These are phyloP conservation scores for Carettochelys insculpta DNA, from an alignment of 2,113 vertebrate genomes.

Conservation along the genomic window DNA sequence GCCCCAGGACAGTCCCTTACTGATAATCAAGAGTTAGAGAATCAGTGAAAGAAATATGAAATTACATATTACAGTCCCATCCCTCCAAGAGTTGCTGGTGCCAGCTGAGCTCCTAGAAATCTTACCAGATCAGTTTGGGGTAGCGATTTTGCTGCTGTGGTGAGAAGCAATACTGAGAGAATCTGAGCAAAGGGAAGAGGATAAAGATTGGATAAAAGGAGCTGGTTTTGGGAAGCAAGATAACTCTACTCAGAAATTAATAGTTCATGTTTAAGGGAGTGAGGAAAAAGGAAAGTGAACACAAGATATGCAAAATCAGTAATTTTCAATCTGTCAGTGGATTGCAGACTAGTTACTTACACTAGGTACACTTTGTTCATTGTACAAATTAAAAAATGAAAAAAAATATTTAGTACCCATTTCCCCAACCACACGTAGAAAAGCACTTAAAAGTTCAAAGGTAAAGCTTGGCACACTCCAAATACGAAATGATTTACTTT, in stretches of 20 bases:
- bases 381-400: slow-evolving; percentile 78
- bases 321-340: slow-evolving; percentile 72
- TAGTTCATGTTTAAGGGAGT: slow-evolving; percentile 36
- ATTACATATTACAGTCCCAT: neutral
- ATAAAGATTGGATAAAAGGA: slow-evolving; percentile 48
- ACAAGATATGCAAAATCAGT: slow-evolving; percentile 97
- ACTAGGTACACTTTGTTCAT: slow-evolving; percentile 75
- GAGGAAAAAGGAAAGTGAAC: slow-evolving; percentile 75
- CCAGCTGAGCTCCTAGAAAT: slow-evolving; percentile 16
- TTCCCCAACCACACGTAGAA: slow-evolving; percentile 76
- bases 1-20: neutral
- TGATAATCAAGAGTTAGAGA: neutral
- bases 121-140: slow-evolving; percentile 18
- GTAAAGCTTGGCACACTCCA: slow-evolving; percentile 85
- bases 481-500: slow-evolving; percentile 88
- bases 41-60: neutral
- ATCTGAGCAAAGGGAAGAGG: slow-evolving; percentile 35
- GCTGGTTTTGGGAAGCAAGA: slow-evolving; percentile 54
- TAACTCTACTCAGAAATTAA: slow-evolving; percentile 44
- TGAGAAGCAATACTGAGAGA: slow-evolving; percentile 24
- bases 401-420: slow-evolving; percentile 69
- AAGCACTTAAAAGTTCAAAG: slow-evolving; percentile 84
- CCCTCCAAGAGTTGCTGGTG: slow-evolving; percentile 22
- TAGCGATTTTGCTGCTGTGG: neutral
- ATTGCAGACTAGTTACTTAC: slow-evolving; percentile 67